A percentile compares a stretch with the other conserved stretches of the same genome.
These are phyloP conservation scores for Erannis defoliaria DNA, from an alignment of 2,888 invertebrate species.

Conservation along the genomic window DNA sequence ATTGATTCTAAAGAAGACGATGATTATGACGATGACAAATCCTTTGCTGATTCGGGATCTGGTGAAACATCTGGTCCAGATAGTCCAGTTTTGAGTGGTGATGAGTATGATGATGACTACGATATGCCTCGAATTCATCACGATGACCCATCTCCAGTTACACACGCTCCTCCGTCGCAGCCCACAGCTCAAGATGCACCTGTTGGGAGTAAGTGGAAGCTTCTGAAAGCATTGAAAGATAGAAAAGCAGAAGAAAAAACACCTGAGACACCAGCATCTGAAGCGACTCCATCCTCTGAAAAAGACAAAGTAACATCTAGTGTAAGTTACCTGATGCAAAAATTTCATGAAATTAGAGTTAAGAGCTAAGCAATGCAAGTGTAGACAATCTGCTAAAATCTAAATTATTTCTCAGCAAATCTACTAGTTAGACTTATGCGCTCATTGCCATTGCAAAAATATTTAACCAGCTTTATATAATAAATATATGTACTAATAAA, in stretches of 20 bases:
- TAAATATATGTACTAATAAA: constrained; percentile 47
- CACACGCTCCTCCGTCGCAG: constrained; percentile 63
- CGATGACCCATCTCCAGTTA: constrained; percentile 60
- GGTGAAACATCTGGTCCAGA: constrained; percentile 96
- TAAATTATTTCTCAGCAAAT: constrained; percentile 45
- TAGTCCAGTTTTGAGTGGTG: constrained; percentile 92
- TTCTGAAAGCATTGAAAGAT: constrained; percentile 95
- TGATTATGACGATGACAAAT: constrained; percentile 74
- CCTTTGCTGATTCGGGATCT: constrained; percentile 89
- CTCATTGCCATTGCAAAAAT: constrained; percentile 58
- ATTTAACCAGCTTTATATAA: constrained; percentile 66
- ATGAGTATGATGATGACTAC: constrained; percentile 90
- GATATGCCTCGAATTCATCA: constrained; percentile 80
- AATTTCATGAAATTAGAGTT: constrained; percentile 89
- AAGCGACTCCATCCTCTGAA: constrained; percentile 86
- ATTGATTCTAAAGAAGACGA: constrained; percentile 61
- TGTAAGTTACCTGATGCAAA: constrained; percentile 88
- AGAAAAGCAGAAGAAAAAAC: constrained; percentile 95
- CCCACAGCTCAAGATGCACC: constrained; percentile 80
- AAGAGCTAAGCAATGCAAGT: constrained; percentile 77
- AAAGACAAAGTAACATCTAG: constrained; percentile 91
- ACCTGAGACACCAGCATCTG: constrained; percentile 88
- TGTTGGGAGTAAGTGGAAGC: constrained; percentile 95
- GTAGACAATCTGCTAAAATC: constrained; percentile 36
- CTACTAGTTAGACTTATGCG: constrained; percentile 70